Percentiles rank a stretch among this genome's conserved stretches.
Evolutionary conservation across 1,140 invertebrate species (phyloP).

Genomic region (Stegodyphus mimosarum): DNA sequence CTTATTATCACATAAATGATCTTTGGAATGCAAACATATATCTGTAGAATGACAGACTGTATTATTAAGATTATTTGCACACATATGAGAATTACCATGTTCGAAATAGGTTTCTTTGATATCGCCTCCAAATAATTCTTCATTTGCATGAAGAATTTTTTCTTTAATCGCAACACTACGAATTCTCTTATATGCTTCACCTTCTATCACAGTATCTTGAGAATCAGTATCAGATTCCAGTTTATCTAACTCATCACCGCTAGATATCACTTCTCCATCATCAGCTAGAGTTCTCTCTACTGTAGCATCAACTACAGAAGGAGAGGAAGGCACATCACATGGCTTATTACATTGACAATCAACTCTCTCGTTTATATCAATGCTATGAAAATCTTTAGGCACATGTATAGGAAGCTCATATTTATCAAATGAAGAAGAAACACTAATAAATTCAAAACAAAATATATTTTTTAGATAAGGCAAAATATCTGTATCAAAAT

Average conservation of each 20-base stretch:
- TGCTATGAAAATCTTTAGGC: neutral
- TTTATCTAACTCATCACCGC: constrained; percentile 62
- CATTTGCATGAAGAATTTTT: constrained; percentile 62
- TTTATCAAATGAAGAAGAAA: neutral
- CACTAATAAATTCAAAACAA: neutral
- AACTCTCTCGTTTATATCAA: constrained; percentile 32
- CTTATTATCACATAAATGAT: neutral
- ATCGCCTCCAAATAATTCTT: constrained; percentile 50
- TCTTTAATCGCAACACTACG: constrained; percentile 63
- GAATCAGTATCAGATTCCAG: constrained; percentile 63
- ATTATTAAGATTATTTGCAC: neutral
- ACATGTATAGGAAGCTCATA: neutral
- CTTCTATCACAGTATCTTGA: constrained; percentile 63
- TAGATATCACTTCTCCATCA: constrained; percentile 57
- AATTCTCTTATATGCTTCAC: constrained; percentile 62
- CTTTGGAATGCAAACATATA: neutral
- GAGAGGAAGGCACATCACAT: constrained; percentile 53
- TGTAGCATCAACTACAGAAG: constrained; percentile 57
- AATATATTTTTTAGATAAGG: constrained; percentile 27
- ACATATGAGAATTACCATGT: neutral
- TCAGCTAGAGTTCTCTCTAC: constrained; percentile 22
- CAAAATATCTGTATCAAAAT: constrained; percentile 28
- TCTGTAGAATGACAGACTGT: neutral
- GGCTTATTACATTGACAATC: constrained; percentile 55
- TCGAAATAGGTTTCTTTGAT: constrained; percentile 27